These are phyloP conservation scores for Pterophyllum scalare DNA, from an alignment of 2,113 vertebrate genomes.

Conservation along the genomic window DNA sequence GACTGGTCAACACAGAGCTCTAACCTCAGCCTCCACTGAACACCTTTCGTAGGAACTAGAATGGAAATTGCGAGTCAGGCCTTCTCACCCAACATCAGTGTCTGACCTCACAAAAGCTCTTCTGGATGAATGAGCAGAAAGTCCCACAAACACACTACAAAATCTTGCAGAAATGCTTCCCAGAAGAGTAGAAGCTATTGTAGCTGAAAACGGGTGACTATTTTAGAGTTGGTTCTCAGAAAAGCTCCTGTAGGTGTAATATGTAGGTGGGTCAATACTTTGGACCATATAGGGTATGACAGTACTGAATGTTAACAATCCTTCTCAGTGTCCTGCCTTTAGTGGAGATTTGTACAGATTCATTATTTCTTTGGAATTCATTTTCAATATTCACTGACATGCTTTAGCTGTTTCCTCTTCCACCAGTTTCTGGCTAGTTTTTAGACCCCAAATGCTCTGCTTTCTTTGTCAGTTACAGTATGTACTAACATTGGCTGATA, in stretches of 20 bases:
- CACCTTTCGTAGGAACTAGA: neutral
- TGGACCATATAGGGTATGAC: neutral
- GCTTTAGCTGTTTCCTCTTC: neutral
- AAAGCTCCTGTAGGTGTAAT: neutral
- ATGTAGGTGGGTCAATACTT: neutral
- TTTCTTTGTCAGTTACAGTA: neutral
- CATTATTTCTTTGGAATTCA: neutral
- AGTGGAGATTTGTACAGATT: neutral
- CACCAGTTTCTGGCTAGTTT: neutral
- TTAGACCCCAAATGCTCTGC: neutral
- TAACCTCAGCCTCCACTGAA: neutral
- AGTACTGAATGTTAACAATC: neutral
- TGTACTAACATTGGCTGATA: neutral
- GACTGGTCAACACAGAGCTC: neutral
- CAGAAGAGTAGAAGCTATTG: neutral
- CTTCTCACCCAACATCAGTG: neutral
- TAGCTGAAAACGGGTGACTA: neutral
- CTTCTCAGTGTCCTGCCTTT: neutral
- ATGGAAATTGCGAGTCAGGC: neutral
- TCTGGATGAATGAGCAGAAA: neutral
- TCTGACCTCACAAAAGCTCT: neutral
- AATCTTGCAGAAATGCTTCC: neutral
- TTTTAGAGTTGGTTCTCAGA: neutral
- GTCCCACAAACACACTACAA: neutral
- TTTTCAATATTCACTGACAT: neutral